Percentiles rank a stretch among this genome's conserved stretches.
Conservation (phyloP, 2,888 invertebrate genomes). For the Trachelus stipa region DNA sequence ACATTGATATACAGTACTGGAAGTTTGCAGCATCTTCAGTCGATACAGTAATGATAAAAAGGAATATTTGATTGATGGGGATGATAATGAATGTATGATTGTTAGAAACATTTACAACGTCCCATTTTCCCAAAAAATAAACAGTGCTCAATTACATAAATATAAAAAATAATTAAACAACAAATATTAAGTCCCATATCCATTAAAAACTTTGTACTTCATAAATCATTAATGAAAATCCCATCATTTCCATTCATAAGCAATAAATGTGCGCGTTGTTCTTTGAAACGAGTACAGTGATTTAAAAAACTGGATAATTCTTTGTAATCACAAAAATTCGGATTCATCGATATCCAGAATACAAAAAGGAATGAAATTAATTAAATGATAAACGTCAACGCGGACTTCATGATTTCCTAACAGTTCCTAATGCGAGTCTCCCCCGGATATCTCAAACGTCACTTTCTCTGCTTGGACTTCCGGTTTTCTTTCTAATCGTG, state of each 20-base stretch:
- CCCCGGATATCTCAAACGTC: constrained; percentile 45
- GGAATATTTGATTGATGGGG: neutral
- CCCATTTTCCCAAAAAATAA: no score
- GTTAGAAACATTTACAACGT: neutral
- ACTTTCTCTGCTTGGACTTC: constrained; percentile 58
- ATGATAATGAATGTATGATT: neutral
- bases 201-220: neutral
- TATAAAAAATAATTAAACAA: no score
- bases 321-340: neutral
- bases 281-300: neutral
- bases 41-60: neutral
- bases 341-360: neutral
- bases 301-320: neutral
- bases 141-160: no score
- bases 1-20: neutral
- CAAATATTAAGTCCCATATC: neutral
- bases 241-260: constrained; percentile 4
- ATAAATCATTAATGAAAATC: constrained; percentile 3
- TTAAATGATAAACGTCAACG: neutral
- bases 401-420: neutral
- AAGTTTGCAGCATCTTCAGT: no score
- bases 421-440: neutral
- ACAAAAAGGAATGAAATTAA: neutral
- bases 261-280: neutral
- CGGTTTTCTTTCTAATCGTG: constrained; percentile 44